Percentiles rank a stretch among this genome's conserved stretches.
phyloP scores from a whole-genome alignment of 2,113 vertebrate genomes.

The Tautogolabrus adspersus region DNA sequence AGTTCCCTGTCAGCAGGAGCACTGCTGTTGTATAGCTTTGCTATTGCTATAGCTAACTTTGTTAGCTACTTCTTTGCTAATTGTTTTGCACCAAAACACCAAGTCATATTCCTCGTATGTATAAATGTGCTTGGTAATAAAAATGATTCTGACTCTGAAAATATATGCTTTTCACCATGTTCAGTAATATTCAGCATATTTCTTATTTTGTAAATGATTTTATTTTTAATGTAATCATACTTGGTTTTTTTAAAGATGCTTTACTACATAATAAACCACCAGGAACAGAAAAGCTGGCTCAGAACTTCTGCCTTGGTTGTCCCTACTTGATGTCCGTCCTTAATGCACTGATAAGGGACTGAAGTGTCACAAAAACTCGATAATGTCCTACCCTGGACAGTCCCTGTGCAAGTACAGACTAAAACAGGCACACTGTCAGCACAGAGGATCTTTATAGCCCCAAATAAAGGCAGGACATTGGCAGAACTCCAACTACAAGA shows the following conservation, averaged over 20 bases:
- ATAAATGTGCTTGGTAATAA: too few species aligned
- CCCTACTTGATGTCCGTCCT: neutral
- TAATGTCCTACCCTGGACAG: slow-evolving; percentile 12
- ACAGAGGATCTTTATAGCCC: slow-evolving; percentile 44
- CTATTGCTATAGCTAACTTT: too few species aligned
- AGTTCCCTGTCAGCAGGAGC: too few species aligned
- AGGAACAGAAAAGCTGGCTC: neutral
- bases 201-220: too few species aligned
- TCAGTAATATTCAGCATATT: too few species aligned
- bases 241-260: neutral
- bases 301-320: slow-evolving; percentile 9
- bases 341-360: slow-evolving; percentile 16
- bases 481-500: slow-evolving; percentile 30
- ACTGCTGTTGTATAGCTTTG: too few species aligned
- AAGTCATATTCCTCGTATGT: too few species aligned
- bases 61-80: too few species aligned
- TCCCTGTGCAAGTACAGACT: slow-evolving; percentile 18
- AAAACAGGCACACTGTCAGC: slow-evolving; percentile 25
- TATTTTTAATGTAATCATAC: too few species aligned
- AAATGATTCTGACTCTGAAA: too few species aligned
- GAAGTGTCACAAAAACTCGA: slow-evolving; percentile 16
- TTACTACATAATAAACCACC: neutral
- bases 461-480: slow-evolving; percentile 39
- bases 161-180: too few species aligned
- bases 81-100: too few species aligned